phyloP scores from a whole-genome alignment of 92 coral and sea anemone genomes.

The Anthopleura xanthogrammica region DNA sequence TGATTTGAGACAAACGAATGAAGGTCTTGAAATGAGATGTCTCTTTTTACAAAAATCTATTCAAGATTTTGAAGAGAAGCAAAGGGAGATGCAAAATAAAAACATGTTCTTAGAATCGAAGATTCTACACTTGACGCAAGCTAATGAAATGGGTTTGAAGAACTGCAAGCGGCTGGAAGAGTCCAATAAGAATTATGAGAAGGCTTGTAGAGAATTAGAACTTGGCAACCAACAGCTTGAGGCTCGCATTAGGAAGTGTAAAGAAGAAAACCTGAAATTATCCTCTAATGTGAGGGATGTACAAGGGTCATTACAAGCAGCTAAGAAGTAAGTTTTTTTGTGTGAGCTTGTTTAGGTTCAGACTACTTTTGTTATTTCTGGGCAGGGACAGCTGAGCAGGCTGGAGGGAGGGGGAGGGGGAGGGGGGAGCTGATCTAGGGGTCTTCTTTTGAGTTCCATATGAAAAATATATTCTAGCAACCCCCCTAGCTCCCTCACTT shows the following conservation, averaged over 20 bases:
- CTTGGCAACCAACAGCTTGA: slow-evolving; percentile 60
- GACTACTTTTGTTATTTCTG: too few species aligned
- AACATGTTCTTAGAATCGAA: slow-evolving; percentile 49
- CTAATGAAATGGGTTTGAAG: slow-evolving; percentile 49
- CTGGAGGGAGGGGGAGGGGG: too few species aligned
- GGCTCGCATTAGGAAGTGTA: slow-evolving; percentile 56
- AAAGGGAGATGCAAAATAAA: slow-evolving; percentile 39
- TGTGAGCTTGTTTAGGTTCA: too few species aligned
- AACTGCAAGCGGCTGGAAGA: slow-evolving; percentile 67
- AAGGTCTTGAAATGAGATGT: slow-evolving; percentile 73
- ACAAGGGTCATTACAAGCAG: slow-evolving; percentile 58
- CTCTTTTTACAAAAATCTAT: slow-evolving; percentile 61
- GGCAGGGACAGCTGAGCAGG: too few species aligned
- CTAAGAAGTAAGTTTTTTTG: slow-evolving; percentile 34
- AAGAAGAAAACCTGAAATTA: slow-evolving; percentile 57
- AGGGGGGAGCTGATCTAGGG: too few species aligned
- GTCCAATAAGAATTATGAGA: slow-evolving; percentile 52
- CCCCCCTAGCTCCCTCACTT: too few species aligned
- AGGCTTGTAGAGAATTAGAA: slow-evolving; percentile 50
- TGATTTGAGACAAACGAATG: slow-evolving; percentile 66
- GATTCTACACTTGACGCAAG: slow-evolving; percentile 51
- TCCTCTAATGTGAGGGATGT: slow-evolving; percentile 55
- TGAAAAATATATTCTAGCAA: too few species aligned
- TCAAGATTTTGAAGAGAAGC: slow-evolving; percentile 44
- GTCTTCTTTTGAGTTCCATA: too few species aligned